Evolutionary conservation across 2,797 vertebrate genomes (phyloP).

Genomic region (Rhodeus uyekii): DNA sequence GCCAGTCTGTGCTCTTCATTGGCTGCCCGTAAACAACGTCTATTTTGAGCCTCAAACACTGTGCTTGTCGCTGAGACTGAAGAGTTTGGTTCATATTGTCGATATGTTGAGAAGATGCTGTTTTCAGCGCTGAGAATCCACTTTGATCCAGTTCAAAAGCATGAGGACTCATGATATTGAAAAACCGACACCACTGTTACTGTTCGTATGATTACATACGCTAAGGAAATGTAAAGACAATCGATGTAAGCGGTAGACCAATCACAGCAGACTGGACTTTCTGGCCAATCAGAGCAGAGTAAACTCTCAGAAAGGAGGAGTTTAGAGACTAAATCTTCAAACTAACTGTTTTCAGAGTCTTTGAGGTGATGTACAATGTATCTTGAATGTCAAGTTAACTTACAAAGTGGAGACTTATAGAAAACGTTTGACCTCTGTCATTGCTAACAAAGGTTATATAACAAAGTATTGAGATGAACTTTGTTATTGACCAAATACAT

Average conservation of each 20-base stretch:
- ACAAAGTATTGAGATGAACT: no score
- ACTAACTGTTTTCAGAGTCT: neutral
- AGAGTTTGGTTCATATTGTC: neutral
- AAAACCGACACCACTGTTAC: neutral
- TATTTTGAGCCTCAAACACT: neutral
- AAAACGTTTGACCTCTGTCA: no score
- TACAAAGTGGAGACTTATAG: no score
- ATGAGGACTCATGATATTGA: neutral
- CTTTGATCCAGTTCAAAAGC: no score
- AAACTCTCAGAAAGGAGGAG: neutral
- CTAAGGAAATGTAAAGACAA: no score
- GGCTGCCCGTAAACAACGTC: rapidly evolving
- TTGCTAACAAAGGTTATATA: no score
- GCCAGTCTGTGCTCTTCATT: neutral
- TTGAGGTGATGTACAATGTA: neutral
- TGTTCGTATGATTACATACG: neutral
- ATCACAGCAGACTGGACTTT: neutral
- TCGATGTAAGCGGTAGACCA: neutral
- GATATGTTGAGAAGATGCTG: neutral
- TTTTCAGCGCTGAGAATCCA: neutral
- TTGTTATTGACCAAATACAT: no score
- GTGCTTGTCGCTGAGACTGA: neutral
- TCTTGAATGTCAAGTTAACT: no score
- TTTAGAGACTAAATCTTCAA: neutral
- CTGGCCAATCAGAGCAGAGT: neutral